Evolutionary conservation across 2,888 invertebrate genomes (phyloP).

Genomic region (Ectemnius lituratus): DNA sequence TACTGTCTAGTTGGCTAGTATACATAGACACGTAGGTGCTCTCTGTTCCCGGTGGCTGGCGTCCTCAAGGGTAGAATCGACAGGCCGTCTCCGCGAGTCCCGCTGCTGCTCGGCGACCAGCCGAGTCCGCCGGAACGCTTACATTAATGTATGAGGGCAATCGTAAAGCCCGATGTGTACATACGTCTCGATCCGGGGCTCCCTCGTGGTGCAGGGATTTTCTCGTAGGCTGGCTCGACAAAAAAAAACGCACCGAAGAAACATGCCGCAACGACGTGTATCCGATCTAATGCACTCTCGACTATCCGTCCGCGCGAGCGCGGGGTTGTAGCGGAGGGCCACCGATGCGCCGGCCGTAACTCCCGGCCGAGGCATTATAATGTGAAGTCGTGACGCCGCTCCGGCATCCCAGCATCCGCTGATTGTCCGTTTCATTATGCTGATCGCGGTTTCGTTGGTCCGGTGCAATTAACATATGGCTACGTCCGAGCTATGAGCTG

Average conservation of each 20-base stretch:
- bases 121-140: constrained; percentile 63
- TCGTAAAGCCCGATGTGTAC: constrained; percentile 76
- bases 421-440: constrained; percentile 63
- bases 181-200: constrained; percentile 73
- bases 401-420: constrained; percentile 36
- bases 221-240: constrained; percentile 60
- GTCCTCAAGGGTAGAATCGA: constrained; percentile 29
- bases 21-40: background rate
- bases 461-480: constrained; percentile 56
- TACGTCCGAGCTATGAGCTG: background rate
- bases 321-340: constrained; percentile 44
- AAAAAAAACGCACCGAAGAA: constrained; percentile 50
- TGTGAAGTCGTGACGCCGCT: constrained; percentile 61
- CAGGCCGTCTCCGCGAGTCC: background rate
- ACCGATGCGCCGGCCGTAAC: constrained; percentile 35
- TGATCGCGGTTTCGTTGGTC: constrained; percentile 58
- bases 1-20: background rate
- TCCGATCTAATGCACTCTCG: constrained; percentile 62
- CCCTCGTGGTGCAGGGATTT: constrained; percentile 63
- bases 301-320: constrained; percentile 54
- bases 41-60: constrained; percentile 5
- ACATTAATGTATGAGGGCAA: constrained; percentile 77
- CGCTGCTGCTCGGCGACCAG: constrained; percentile 17
- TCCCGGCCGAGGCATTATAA: constrained; percentile 49
- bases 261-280: constrained; percentile 64